These are phyloP conservation scores for Drosophila kanekoi DNA, from an alignment of 2,888 invertebrate species.

Conservation along the genomic window DNA sequence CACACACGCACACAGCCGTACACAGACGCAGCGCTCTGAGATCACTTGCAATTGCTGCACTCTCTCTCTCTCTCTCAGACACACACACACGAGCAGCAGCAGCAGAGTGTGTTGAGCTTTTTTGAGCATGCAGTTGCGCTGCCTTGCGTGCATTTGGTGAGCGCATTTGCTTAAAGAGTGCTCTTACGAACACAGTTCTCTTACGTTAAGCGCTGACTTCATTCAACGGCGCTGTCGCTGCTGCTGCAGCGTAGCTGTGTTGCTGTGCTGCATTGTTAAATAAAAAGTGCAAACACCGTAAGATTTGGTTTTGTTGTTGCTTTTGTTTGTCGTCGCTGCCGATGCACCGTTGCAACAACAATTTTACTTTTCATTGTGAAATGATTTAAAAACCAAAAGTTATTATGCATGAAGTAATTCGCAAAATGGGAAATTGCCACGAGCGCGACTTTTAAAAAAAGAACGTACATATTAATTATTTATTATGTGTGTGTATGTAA, in stretches of 20 bases:
- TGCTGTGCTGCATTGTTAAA: slow-evolving; percentile 62
- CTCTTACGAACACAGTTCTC: slow-evolving; percentile 27
- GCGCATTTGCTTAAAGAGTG: slow-evolving; percentile 7
- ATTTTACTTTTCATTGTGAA: slow-evolving; percentile 75
- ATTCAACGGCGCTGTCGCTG: slow-evolving; percentile 39
- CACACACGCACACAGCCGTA: slow-evolving; percentile 6
- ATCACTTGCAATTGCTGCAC: slow-evolving; percentile 67
- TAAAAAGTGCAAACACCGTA: slow-evolving; percentile 78
- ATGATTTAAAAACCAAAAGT: slow-evolving; percentile 68
- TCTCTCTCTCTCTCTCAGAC: slow-evolving; percentile 17
- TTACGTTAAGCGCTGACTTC: slow-evolving; percentile 48
- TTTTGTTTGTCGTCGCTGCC: slow-evolving; percentile 25
- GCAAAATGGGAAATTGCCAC: slow-evolving; percentile 4
- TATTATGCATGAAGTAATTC: slow-evolving; percentile 58
- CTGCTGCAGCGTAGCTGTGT: slow-evolving; percentile 17
- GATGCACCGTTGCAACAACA: slow-evolving; percentile 35
- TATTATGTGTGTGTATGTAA: neutral
- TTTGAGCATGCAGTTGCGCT: slow-evolving; percentile 15
- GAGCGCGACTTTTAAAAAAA: slow-evolving; percentile 2
- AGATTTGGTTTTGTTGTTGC: slow-evolving; percentile 46
- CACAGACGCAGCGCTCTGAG: slow-evolving; percentile 36
- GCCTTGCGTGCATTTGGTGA: slow-evolving; percentile 14
- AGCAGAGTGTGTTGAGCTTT: slow-evolving; percentile 35
- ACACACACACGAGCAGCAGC: neutral
- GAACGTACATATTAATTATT: neutral